Conservation (phyloP, 2,113 vertebrate species). For the Malurus melanocephalus region DNA sequence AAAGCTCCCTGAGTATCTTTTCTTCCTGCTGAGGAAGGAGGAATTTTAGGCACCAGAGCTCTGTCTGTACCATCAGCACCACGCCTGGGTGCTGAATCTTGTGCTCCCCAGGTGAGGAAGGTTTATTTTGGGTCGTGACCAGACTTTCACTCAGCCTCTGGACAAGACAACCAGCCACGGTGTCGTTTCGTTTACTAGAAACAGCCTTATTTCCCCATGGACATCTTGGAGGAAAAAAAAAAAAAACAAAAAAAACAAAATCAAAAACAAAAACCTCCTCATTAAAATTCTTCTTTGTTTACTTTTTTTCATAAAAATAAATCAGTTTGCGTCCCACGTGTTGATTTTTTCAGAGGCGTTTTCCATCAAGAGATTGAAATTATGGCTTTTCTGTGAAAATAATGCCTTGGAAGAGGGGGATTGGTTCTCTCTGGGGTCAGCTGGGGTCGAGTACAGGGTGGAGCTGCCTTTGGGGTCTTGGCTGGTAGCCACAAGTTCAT, state of each 20-base stretch:
- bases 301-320: conserved; percentile 17
- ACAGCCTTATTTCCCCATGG: conserved; percentile 24
- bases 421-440: not conserved
- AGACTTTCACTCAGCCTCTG: not conserved
- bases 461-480: not conserved
- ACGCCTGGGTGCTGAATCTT: not conserved
- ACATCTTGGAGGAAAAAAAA: not conserved
- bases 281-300: conserved; percentile 10
- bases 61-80: not conserved
- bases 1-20: not conserved
- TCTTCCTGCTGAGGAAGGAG: not conserved
- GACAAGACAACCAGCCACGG: not conserved
- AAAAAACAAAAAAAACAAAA: too few species aligned
- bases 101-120: not conserved
- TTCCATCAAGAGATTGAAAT: not conserved
- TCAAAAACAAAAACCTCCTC: not conserved
- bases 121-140: not conserved
- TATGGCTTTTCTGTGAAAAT: not conserved
- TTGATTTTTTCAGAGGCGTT: not conserved
- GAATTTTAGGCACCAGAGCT: not conserved
- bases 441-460: not conserved
- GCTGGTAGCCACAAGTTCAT: not conserved
- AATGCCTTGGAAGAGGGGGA: not conserved
- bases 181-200: not conserved
- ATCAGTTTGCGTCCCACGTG: not conserved